phyloP scores from a whole-genome alignment of 1,140 invertebrate species.

The Vollenhovia emeryi region DNA sequence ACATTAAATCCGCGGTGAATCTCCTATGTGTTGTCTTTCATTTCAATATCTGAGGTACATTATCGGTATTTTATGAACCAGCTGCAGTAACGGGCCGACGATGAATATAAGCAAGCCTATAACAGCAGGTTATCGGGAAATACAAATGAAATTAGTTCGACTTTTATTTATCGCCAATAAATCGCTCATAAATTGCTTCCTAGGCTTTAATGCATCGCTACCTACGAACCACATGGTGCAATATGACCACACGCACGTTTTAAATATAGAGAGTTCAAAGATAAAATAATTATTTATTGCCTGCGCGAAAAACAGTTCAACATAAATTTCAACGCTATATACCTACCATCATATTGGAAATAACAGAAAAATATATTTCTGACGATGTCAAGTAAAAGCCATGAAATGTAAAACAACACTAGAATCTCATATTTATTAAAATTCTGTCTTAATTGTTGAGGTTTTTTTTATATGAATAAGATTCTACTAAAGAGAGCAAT shows the following conservation, averaged over 20 bases:
- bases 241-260: conserved; percentile 8
- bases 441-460: background rate
- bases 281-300: conserved; percentile 29
- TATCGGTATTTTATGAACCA: conserved; percentile 15
- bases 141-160: conserved; percentile 41
- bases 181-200: conserved; percentile 19
- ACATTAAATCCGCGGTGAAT: background rate
- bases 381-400: background rate
- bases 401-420: background rate
- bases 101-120: conserved; percentile 34
- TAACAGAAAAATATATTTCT: conserved; percentile 1
- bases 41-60: conserved; percentile 23
- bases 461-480: background rate
- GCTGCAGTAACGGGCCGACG: background rate
- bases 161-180: conserved; percentile 40
- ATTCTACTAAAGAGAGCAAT: background rate
- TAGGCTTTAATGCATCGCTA: conserved; percentile 28
- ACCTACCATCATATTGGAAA: background rate
- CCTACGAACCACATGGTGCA: background rate
- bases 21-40: background rate
- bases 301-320: background rate
- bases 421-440: background rate
- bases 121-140: conserved; percentile 31
- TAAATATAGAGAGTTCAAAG: conserved; percentile 20
- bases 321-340: background rate